Conservation (phyloP, 1,140 invertebrate genomes). For the Daktulosphaira vitifoliae region DNA sequence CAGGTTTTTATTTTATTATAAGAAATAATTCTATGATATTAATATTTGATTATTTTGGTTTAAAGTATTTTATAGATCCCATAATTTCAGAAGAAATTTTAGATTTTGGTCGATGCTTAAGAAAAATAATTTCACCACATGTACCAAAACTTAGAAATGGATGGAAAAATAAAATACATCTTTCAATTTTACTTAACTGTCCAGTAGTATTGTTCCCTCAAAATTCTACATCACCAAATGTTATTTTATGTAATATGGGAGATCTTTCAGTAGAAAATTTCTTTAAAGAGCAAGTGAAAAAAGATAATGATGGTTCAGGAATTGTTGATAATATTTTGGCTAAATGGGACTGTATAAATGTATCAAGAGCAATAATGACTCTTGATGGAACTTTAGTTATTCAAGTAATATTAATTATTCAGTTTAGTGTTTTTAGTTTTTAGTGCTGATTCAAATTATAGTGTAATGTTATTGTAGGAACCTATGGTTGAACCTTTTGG, state of each 20-base stretch:
- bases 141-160: conserved; percentile 49
- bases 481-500: conserved; percentile 66
- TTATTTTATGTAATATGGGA: conserved; percentile 69
- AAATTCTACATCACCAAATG: conserved; percentile 66
- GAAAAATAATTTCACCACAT: conserved; percentile 42
- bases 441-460: too few relatives aligned
- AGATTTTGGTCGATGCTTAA: conserved; percentile 42
- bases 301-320: conserved; percentile 42
- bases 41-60: conserved; percentile 40
- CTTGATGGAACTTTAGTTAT: conserved; percentile 60
- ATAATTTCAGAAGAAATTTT: conserved; percentile 48
- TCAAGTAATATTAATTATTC: conserved; percentile 47
- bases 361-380: conserved; percentile 64
- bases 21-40: conserved; percentile 27
- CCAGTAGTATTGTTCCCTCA: conserved; percentile 69
- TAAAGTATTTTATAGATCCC: conserved; percentile 60
- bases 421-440: neutral
- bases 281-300: conserved; percentile 54
- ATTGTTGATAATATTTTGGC: conserved; percentile 62
- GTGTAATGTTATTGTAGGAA: conserved; percentile 48
- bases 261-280: conserved; percentile 69
- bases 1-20: conserved; percentile 46
- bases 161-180: conserved; percentile 55
- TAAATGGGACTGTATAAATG: conserved; percentile 56
- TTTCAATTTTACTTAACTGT: conserved; percentile 63